A percentile compares a stretch with the other conserved stretches of the same genome.
Conservation (phyloP, 53 echinoderm and acorn worm genomes). For the Temnopleurus reevesii region DNA sequence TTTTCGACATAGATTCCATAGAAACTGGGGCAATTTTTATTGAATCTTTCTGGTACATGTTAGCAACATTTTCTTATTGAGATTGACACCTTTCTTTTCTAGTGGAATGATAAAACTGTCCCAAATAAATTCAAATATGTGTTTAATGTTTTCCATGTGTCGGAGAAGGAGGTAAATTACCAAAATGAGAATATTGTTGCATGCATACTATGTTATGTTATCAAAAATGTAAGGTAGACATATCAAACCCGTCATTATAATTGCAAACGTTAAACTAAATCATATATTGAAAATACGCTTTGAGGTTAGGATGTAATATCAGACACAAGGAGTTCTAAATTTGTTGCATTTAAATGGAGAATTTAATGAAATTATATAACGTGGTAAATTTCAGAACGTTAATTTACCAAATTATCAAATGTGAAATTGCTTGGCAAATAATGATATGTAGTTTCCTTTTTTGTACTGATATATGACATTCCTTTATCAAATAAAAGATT, state of each 20-base stretch:
- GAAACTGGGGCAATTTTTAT: conserved; percentile 45
- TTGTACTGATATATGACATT: no score
- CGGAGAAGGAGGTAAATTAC: background rate
- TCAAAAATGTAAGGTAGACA: no score
- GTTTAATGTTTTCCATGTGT: background rate
- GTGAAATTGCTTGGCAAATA: background rate
- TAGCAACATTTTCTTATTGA: background rate
- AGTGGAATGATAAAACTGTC: background rate
- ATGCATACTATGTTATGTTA: no score
- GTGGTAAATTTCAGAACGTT: background rate
- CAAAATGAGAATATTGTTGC: background rate
- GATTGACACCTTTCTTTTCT: background rate
- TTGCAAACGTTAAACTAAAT: background rate
- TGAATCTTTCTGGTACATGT: conserved; percentile 26
- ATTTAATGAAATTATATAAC: background rate
- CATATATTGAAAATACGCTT: background rate
- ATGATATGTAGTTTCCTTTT: background rate
- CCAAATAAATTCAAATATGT: conserved; percentile 10
- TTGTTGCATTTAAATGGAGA: background rate
- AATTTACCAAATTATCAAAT: background rate
- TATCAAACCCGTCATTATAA: no score
- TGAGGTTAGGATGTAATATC: background rate
- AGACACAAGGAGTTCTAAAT: background rate
- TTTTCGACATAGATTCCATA: background rate
- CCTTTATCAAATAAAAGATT: no score